A percentile compares a stretch with the other conserved stretches of the same genome.
Conservation (phyloP, 1,140 invertebrate species). For the Hydropsyche tenuis region DNA sequence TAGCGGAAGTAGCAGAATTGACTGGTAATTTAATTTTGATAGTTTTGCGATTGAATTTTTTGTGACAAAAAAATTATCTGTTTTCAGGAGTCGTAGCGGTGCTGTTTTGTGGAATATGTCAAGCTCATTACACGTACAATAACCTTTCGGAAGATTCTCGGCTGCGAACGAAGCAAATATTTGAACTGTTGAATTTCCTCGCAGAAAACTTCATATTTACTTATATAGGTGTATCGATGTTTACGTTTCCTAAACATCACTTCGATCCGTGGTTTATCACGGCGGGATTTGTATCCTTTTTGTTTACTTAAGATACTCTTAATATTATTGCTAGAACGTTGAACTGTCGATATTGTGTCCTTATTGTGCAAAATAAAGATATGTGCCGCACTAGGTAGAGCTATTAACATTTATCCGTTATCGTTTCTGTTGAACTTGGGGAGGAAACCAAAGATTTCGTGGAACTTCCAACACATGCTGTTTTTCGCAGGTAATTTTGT, state of each 20-base stretch:
- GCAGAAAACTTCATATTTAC: constrained; percentile 99
- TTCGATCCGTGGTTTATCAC: constrained; percentile 93
- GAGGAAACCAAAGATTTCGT: constrained; percentile 89
- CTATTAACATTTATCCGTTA: constrained; percentile 93
- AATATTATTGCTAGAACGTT: too few relatives aligned
- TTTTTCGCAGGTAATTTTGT: constrained; percentile 87
- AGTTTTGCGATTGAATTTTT: not conserved
- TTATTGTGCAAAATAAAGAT: constrained; percentile 62
- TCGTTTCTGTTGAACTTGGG: constrained; percentile 94
- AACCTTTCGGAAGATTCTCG: constrained; percentile 91
- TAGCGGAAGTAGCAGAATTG: constrained; percentile 93
- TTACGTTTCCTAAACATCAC: constrained; percentile 94
- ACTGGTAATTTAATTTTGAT: constrained; percentile 70
- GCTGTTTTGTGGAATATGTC: constrained; percentile 97
- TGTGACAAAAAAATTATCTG: constrained; percentile 9
- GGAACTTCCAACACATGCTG: constrained; percentile 98
- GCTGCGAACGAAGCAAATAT: constrained; percentile 91
- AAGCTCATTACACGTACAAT: constrained; percentile 99
- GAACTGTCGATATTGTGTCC: too few relatives aligned
- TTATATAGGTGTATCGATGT: constrained; percentile 98
- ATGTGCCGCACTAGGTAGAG: constrained; percentile 85
- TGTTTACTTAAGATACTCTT: too few relatives aligned
- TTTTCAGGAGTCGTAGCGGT: constrained; percentile 89
- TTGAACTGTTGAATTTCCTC: constrained; percentile 95
- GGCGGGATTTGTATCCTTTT: constrained; percentile 90